Evolutionary conservation across 1,140 invertebrate genomes (phyloP).

Genomic region (Vanessa atalanta): DNA sequence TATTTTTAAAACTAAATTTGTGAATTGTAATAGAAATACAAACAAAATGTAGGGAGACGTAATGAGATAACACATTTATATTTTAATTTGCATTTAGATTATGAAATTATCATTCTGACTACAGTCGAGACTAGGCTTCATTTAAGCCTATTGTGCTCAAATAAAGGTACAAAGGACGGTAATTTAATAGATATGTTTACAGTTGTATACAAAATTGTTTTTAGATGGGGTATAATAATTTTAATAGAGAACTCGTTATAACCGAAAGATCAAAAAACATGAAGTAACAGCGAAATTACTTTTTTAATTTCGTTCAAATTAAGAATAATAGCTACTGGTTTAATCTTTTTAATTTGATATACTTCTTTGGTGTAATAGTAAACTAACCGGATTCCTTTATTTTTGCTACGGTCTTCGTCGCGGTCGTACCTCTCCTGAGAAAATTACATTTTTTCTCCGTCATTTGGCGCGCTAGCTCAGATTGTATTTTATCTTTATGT

Average conservation of each 20-base stretch:
- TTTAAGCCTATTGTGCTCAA: slow-evolving; percentile 43
- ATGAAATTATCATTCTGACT: slow-evolving; percentile 55
- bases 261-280: neutral
- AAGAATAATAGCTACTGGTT: slow-evolving; percentile 16
- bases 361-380: slow-evolving; percentile 18
- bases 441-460: slow-evolving; percentile 75
- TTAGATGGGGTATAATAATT: neutral
- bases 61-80: slow-evolving; percentile 40
- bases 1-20: neutral
- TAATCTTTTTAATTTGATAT: slow-evolving; percentile 12
- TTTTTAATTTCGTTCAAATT: slow-evolving; percentile 11
- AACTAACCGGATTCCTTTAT: slow-evolving; percentile 22
- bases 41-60: neutral
- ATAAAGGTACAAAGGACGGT: slow-evolving; percentile 38
- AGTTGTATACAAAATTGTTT: slow-evolving; percentile 20
- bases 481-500: slow-evolving; percentile 77
- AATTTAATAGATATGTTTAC: slow-evolving; percentile 30
- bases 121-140: slow-evolving; percentile 37
- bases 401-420: slow-evolving; percentile 28
- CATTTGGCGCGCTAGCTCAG: slow-evolving; percentile 71
- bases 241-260: neutral
- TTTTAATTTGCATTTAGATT: slow-evolving; percentile 54
- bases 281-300: neutral
- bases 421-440: slow-evolving; percentile 53
- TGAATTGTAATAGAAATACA: neutral